Conservation (phyloP, 2,888 invertebrate genomes). For the Lomographa bimaculata region DNA sequence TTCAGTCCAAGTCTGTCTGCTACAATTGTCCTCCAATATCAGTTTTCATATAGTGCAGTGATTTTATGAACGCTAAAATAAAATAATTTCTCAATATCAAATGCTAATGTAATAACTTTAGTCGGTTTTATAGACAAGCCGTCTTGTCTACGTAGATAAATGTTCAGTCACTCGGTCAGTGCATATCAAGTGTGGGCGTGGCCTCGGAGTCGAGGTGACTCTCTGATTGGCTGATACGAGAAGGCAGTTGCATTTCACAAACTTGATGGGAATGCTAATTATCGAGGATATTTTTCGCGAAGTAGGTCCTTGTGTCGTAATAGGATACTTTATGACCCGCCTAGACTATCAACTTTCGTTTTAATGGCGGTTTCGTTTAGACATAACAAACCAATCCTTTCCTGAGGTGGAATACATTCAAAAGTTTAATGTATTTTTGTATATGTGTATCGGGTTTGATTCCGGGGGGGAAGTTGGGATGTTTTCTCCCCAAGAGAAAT, state of each 20-base stretch:
- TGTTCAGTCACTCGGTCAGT: slow-evolving; percentile 36
- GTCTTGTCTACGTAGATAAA: slow-evolving; percentile 12
- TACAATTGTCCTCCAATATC: too few relatives aligned
- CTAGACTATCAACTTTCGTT: slow-evolving; percentile 1
- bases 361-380: not conserved
- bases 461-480: too few relatives aligned
- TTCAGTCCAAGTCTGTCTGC: too few relatives aligned
- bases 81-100: too few relatives aligned
- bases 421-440: too few relatives aligned
- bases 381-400: too few relatives aligned
- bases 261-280: slow-evolving; percentile 64
- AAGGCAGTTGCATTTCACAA: slow-evolving; percentile 75
- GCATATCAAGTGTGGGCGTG: slow-evolving; percentile 65
- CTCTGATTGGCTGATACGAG: slow-evolving; percentile 60
- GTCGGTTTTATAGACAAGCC: slow-evolving; percentile 16
- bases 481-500: too few relatives aligned
- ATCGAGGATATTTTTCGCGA: slow-evolving; percentile 40
- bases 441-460: too few relatives aligned
- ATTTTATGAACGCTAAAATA: too few relatives aligned
- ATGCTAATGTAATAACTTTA: too few relatives aligned
- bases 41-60: too few relatives aligned
- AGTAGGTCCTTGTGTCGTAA: slow-evolving; percentile 15
- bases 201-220: slow-evolving; percentile 52
- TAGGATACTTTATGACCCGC: not conserved
- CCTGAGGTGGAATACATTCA: too few relatives aligned